These are phyloP conservation scores for Melieria picta DNA, from an alignment of 2,888 invertebrate species.

Conservation along the genomic window DNA sequence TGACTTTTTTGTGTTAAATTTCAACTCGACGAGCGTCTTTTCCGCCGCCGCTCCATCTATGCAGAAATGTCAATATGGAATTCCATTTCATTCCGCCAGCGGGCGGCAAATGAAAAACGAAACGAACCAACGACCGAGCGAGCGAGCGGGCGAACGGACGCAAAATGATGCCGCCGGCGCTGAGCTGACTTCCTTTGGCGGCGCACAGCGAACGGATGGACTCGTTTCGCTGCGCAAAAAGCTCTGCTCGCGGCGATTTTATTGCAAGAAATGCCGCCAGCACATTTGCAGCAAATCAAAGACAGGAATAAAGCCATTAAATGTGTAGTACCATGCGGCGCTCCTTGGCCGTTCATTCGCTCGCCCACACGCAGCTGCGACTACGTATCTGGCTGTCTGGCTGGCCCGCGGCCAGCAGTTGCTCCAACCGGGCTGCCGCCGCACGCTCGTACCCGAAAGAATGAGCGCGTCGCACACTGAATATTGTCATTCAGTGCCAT, in stretches of 20 bases:
- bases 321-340: slow-evolving; percentile 8
- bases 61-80: no score
- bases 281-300: slow-evolving; percentile 33
- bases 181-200: no score
- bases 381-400: no score
- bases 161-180: no score
- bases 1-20: no score
- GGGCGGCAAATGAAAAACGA: no score
- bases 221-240: slow-evolving; percentile 2
- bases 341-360: neutral
- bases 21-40: no score
- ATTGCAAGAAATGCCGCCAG: slow-evolving; percentile 21
- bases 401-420: neutral
- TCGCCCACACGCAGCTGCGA: neutral
- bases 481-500: slow-evolving; percentile 29
- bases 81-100: no score
- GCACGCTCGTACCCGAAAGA: neutral
- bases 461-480: slow-evolving; percentile 4
- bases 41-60: no score
- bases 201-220: no score
- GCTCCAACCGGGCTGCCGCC: neutral
- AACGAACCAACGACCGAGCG: no score
- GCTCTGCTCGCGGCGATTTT: slow-evolving; percentile 20
- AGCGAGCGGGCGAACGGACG: no score
- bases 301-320: slow-evolving; percentile 35